These are phyloP conservation scores for Sphaerodactylus townsendi DNA, from an alignment of 2,113 vertebrate species.

Conservation along the genomic window DNA sequence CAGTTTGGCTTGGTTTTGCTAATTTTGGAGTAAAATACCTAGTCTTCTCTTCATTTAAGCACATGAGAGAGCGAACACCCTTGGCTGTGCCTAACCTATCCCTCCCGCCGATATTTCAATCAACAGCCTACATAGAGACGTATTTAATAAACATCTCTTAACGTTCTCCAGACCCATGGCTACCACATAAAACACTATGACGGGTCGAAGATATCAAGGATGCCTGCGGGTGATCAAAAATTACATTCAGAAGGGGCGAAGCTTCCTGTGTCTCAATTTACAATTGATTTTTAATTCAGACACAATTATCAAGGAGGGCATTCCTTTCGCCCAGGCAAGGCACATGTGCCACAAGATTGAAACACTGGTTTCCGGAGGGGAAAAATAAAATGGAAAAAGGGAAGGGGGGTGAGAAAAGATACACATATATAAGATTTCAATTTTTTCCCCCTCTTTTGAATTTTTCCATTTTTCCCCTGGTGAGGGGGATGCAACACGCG, in stretches of 20 bases:
- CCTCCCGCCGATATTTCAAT: conserved; percentile 1
- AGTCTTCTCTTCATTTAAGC: not conserved
- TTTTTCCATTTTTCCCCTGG: not conserved
- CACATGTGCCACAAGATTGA: conserved; percentile 29
- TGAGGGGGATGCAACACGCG: not conserved
- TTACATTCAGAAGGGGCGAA: conserved; percentile 19
- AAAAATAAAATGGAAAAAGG: conserved; percentile 10
- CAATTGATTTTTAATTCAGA: conserved; percentile 59
- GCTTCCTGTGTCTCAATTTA: conserved; percentile 44
- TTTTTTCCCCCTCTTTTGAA: fast-evolving
- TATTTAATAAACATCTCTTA: not conserved
- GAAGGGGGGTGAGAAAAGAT: not conserved
- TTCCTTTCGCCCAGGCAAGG: conserved; percentile 56
- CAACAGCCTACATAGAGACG: conserved; percentile 6
- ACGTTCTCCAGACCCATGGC: not conserved
- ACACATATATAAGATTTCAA: not conserved
- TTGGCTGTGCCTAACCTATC: not conserved
- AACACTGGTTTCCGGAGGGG: conserved; percentile 33
- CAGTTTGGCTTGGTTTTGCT: not conserved
- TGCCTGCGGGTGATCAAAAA: conserved; percentile 27
- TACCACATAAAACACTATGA: not conserved
- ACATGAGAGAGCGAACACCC: not conserved
- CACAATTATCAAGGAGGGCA: conserved; percentile 59
- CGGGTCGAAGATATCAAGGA: conserved; percentile 21
- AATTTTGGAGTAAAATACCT: not conserved